Percentiles rank a stretch among this genome's conserved stretches.
phyloP scores from a whole-genome alignment of 2,888 invertebrate species.

The Sesia bembeciformis region DNA sequence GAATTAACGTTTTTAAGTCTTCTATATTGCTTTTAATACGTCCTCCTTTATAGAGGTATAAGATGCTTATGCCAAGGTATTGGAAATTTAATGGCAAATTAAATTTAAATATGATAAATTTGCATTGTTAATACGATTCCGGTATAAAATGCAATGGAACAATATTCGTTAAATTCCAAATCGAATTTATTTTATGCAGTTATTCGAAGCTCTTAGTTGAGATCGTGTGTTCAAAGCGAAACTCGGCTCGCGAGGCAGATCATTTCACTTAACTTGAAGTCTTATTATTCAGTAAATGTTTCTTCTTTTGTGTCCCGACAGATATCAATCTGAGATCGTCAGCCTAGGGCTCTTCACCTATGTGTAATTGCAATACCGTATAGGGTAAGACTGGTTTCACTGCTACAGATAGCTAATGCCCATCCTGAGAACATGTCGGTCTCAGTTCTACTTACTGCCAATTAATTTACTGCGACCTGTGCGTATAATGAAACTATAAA shows the following conservation, averaged over 20 bases:
- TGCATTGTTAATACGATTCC: not conserved
- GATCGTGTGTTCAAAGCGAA: slow-evolving; percentile 45
- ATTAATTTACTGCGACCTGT: slow-evolving; percentile 35
- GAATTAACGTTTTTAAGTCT: slow-evolving; percentile 42
- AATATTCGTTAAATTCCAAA: not conserved
- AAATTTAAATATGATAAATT: not conserved
- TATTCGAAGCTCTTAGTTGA: slow-evolving; percentile 26
- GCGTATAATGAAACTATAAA: too few relatives aligned
- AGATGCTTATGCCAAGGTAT: slow-evolving; percentile 26
- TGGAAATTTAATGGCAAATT: not conserved
- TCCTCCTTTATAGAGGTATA: slow-evolving; percentile 25
- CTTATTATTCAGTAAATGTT: slow-evolving; percentile 60
- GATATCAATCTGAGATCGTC: slow-evolving; percentile 63
- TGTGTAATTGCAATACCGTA: slow-evolving; percentile 54
- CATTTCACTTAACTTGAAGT: slow-evolving; percentile 48
- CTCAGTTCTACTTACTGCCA: slow-evolving; percentile 38
- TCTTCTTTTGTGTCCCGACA: slow-evolving; percentile 55
- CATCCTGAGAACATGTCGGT: slow-evolving; percentile 39
- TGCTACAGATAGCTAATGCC: slow-evolving; percentile 47
- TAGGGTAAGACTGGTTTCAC: slow-evolving; percentile 48
- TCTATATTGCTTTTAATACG: slow-evolving; percentile 44
- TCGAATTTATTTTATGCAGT: slow-evolving; percentile 25
- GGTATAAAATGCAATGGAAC: not conserved
- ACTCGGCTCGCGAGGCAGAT: slow-evolving; percentile 39
- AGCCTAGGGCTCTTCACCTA: slow-evolving; percentile 49